Percentiles rank a stretch among this genome's conserved stretches.
These are phyloP conservation scores for Narcine bancroftii DNA, from an alignment of 2,113 vertebrate species.

Conservation along the genomic window DNA sequence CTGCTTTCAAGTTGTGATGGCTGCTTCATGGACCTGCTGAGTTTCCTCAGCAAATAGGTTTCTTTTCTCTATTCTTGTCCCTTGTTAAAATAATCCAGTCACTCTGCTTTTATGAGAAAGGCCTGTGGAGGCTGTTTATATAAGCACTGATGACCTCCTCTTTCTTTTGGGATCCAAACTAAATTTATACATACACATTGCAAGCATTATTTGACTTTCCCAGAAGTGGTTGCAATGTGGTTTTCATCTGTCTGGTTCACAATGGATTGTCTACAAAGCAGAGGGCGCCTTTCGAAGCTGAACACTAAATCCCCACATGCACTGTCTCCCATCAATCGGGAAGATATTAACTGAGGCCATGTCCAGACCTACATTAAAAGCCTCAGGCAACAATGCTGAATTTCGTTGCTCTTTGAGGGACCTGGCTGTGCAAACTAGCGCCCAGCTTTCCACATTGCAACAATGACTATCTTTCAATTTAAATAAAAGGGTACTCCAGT, in stretches of 20 bases:
- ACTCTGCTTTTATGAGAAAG: not conserved
- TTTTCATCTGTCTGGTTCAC: not conserved
- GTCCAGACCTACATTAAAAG: no score
- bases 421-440: not conserved
- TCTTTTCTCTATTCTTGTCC: not conserved
- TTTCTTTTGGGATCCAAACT: not conserved
- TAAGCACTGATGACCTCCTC: not conserved
- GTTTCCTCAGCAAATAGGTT: no score
- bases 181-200: conserved; percentile 3
- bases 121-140: not conserved
- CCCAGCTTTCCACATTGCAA: not conserved
- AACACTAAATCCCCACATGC: not conserved
- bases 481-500: no score
- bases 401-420: not conserved
- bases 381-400: not conserved
- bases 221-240: not conserved
- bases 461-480: not conserved
- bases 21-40: no score
- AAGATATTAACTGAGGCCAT: not conserved
- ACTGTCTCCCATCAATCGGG: not conserved
- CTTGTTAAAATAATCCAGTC: not conserved
- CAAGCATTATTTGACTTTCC: not conserved
- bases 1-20: no score
- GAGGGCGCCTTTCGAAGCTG: not conserved
- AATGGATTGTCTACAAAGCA: not conserved